Percentiles rank a stretch among this genome's conserved stretches.
phyloP scores from a whole-genome alignment of 1,140 invertebrate species.

The Pachypsylla venusta region DNA sequence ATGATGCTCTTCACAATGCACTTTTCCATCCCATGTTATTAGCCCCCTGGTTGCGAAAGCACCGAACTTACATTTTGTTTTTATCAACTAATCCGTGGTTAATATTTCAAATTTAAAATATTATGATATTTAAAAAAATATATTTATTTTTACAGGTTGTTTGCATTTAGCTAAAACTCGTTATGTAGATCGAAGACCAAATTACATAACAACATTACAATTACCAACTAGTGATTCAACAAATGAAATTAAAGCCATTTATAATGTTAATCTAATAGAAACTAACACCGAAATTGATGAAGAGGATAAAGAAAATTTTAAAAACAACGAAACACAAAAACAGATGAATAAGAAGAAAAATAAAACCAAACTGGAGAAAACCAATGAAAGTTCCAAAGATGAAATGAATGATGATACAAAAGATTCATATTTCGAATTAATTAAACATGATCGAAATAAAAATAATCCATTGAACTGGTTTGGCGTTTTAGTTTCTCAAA shows the following conservation, averaged over 20 bases:
- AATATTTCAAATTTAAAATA: too few species aligned
- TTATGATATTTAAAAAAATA: too few species aligned
- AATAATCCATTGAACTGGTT: slow-evolving; percentile 57
- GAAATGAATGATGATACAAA: slow-evolving; percentile 1
- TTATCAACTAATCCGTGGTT: too few species aligned
- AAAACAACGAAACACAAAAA: not conserved
- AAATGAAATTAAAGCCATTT: slow-evolving; percentile 38
- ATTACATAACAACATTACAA: slow-evolving; percentile 41
- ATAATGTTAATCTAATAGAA: slow-evolving; percentile 29
- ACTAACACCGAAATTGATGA: slow-evolving; percentile 30
- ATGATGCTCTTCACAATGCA: too few species aligned
- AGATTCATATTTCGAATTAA: slow-evolving; percentile 16
- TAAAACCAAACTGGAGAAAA: not conserved
- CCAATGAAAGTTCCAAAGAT: not conserved
- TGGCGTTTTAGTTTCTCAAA: slow-evolving; percentile 53
- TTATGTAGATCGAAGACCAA: slow-evolving; percentile 52
- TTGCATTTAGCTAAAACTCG: slow-evolving; percentile 51
- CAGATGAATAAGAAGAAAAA: not conserved
- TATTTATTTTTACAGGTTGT: slow-evolving; percentile 17
- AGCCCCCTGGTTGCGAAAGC: too few species aligned
- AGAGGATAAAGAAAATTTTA: slow-evolving; percentile 21
- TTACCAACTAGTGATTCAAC: slow-evolving; percentile 42
- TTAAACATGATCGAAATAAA: slow-evolving; percentile 19
- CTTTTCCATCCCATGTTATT: too few species aligned
- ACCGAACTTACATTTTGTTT: too few species aligned